phyloP scores from a whole-genome alignment of 2,113 vertebrate genomes.

The Nanger granti region DNA sequence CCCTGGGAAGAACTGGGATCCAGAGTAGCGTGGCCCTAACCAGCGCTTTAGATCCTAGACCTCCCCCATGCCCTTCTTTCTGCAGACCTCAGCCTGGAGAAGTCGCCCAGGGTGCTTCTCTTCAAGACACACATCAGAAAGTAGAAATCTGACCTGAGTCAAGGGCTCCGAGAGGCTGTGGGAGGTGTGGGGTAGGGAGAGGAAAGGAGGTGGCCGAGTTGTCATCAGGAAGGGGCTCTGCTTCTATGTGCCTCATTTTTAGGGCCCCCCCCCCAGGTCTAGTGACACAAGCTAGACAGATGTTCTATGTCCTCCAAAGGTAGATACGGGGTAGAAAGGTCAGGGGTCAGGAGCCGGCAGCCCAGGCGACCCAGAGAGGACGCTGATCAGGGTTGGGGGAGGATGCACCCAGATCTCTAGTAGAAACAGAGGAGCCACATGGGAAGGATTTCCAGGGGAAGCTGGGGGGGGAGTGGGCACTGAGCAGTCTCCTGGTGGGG shows the following conservation, averaged over 20 bases:
- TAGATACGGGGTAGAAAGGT: neutral
- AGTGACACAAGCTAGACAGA: neutral
- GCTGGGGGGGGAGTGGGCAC: fast-evolving
- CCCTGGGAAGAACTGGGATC: neutral
- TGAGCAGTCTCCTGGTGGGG: neutral
- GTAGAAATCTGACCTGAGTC: neutral
- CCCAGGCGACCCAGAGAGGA: neutral
- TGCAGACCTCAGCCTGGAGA: neutral
- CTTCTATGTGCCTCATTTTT: neutral
- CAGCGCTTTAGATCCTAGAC: neutral
- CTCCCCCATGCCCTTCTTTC: too few relatives aligned
- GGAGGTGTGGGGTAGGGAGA: neutral
- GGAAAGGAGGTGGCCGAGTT: neutral
- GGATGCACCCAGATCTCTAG: neutral
- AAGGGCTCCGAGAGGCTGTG: neutral
- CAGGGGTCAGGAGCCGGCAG: neutral
- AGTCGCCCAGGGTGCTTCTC: neutral
- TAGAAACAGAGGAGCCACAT: neutral
- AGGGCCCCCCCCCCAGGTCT: neutral
- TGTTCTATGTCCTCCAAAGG: neutral
- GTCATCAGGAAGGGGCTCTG: neutral
- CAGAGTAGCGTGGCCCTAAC: neutral
- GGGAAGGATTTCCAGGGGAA: neutral
- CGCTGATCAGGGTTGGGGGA: neutral
- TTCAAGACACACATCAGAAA: neutral